phyloP scores from a whole-genome alignment of 2,113 vertebrate genomes.

The Dolichallabes microphthalmus region DNA sequence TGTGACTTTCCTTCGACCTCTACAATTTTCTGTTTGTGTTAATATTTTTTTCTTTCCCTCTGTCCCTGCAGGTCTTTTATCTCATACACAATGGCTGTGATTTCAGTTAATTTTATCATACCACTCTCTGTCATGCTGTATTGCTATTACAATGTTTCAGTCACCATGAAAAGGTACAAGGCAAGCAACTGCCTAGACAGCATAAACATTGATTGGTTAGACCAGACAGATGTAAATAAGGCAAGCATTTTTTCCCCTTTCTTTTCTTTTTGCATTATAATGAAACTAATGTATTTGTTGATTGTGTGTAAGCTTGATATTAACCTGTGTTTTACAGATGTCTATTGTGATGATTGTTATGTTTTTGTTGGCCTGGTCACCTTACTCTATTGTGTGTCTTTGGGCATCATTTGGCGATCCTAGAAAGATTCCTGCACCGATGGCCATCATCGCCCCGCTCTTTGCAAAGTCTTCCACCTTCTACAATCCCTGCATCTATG shows the following conservation, averaged over 20 bases:
- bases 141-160: conserved; percentile 91
- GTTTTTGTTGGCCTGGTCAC: conserved; percentile 97
- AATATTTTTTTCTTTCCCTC: not conserved
- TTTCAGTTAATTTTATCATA: conserved; percentile 86
- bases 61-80: conserved; percentile 85
- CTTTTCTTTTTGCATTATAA: not conserved
- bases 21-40: not conserved
- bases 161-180: conserved; percentile 75
- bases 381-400: conserved; percentile 91
- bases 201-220: conserved; percentile 85
- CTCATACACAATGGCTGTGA: conserved; percentile 94
- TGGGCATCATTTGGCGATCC: conserved; percentile 96
- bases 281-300: not conserved
- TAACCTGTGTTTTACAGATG: conserved; percentile 77
- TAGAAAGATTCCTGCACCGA: conserved; percentile 81
- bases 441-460: conserved; percentile 95
- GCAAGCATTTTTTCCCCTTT: conserved; percentile 60
- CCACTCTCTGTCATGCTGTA: conserved; percentile 92
- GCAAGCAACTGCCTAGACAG: conserved; percentile 72
- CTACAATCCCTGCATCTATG: conserved; percentile 98
- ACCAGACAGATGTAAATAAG: conserved; percentile 95
- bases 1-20: not conserved
- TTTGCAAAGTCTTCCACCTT: conserved; percentile 98
- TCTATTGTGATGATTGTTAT: conserved; percentile 93
- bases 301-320: conserved; percentile 1